Base-by-base conservation (phyloP, 2,888 invertebrate species). In the Mimas tiliae region DNA sequence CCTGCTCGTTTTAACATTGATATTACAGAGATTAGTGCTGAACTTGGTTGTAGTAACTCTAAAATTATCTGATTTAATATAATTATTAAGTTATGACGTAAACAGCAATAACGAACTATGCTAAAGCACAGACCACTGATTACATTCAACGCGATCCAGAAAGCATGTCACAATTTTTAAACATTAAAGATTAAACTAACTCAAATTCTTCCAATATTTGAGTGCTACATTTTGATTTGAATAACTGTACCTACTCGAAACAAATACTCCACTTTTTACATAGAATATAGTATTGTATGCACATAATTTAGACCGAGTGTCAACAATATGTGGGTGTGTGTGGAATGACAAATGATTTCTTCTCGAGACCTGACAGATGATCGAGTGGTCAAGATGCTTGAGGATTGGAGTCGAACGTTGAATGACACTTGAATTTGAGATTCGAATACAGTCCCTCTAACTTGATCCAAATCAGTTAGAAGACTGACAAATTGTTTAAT, bases 231-330 rank as follows among this genome's bases (percentile, higher is more conserved):
- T 34, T 11, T 11, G 38, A 55, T 9, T 38, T 38, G n/a, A 58
- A 58, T 58, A 42, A 19, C 58, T 9, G n/a, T 53, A 58, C n/a
- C n/a, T n/a, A n/a, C 19, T 6, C 58, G 7, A 55, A 55, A 34
- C 34, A 38, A 55, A 55, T 38, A 55, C 16, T 42, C 16, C 16
- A 19, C 12, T 42, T 19, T 12, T 8, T 19, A 58, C 58, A 42
- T 14, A 45, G 27, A 27, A 27, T 27, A 14, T 16, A 34, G 38
- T 77, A 74, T 74, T 66, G 66, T 72, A 77, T 74, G 72, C 72
- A 70, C 71, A 71, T 69, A 69, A 74, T 72, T 69, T 73, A 70
- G 71, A 72, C 69, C 70, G 75, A 73, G 72, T 70, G 73, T 73
- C 73, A 74, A 38, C 58, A 42, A 42, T 38, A 38, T 34, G 58